Evolutionary conservation across 2,888 invertebrate species (phyloP), one percentile per base, ranked within the genome.

Genomic region (Athalia rosae): DNA sequence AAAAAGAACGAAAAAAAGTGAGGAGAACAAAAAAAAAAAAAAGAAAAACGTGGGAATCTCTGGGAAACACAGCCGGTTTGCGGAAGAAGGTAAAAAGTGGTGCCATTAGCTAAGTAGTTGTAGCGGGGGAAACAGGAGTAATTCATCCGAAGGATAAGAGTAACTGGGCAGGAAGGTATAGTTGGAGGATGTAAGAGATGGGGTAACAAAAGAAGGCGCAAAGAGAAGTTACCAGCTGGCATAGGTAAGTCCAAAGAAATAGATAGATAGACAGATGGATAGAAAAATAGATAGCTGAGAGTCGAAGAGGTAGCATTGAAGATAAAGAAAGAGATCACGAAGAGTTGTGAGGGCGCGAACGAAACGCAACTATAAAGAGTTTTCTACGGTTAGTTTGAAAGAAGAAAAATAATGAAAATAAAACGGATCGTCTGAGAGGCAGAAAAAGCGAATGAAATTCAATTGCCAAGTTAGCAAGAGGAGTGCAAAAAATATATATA

Each of bases 61-160:
- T 48, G 50, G 74, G 13, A 62, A 74, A 74, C 61, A 58, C 74
- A 61, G 47, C 61, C 48, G 48, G 61, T 43, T 8, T 41, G 45
- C 61, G 74, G 74, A 74, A 74, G 74, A 62, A 74, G 74, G 74
- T 74, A 74, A 74, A 74, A 74, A 74, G 64, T 66, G 71, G 74
- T 74, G 78, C 80, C 80, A 80, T 80, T 80, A 79, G 80, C 79
- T 69, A 74, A 78, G 79, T 76, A 79, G 74, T 74, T 61, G 62
- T 74, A 61, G 74, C 74, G 74, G 61, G 59, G 61, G 69, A 74
- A 67, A 78, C 71, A 58, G 63, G 77, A 67, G 77, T 77, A 79
- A 79, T 80, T 77, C 77, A 76, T 77, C 73, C 73, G 77, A 58
- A 48, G 77, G 74, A 77, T 79, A 66, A 71, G 67, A 66, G 77